Percentiles rank a stretch among this genome's conserved stretches.
Evolutionary conservation across 2,888 invertebrate genomes (phyloP).

Genomic region (Drosophila fungiperda): DNA sequence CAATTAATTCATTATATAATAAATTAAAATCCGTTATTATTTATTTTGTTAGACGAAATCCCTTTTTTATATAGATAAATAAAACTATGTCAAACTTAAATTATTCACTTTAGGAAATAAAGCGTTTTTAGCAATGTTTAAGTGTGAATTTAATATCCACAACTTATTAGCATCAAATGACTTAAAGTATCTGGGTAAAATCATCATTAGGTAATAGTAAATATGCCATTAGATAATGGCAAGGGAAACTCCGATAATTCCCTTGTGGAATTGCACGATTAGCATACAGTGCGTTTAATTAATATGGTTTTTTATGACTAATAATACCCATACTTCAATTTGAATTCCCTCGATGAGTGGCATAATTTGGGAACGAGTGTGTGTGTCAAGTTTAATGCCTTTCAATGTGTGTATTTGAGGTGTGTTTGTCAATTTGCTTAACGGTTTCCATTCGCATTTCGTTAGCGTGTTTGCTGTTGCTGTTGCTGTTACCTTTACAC

Average conservation of each 20-base stretch:
- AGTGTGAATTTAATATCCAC: neutral
- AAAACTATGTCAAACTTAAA: neutral
- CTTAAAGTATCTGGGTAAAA: neutral
- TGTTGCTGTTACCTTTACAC: slow-evolving; percentile 30
- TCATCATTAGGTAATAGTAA: neutral
- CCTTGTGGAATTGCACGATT: slow-evolving; percentile 27
- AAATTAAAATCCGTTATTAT: neutral
- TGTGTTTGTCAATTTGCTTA: slow-evolving; percentile 63
- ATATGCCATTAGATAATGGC: neutral
- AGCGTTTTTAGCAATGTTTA: neutral
- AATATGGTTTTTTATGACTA: slow-evolving; percentile 55
- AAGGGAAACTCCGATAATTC: slow-evolving; percentile 14
- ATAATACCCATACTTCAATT: neutral
- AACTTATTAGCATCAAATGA: neutral
- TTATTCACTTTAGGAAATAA: neutral
- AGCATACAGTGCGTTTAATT: slow-evolving; percentile 66
- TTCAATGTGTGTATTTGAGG: slow-evolving; percentile 16
- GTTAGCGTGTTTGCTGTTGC: slow-evolving; percentile 24
- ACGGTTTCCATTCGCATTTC: slow-evolving; percentile 37
- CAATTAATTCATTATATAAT: neutral
- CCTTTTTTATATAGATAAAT: neutral
- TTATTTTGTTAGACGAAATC: neutral
- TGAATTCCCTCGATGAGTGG: neutral
- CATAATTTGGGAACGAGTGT: slow-evolving; percentile 1
- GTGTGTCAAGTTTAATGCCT: slow-evolving; percentile 13